phyloP scores from a whole-genome alignment of 1,140 invertebrate genomes.

The Agrypnia vestita region DNA sequence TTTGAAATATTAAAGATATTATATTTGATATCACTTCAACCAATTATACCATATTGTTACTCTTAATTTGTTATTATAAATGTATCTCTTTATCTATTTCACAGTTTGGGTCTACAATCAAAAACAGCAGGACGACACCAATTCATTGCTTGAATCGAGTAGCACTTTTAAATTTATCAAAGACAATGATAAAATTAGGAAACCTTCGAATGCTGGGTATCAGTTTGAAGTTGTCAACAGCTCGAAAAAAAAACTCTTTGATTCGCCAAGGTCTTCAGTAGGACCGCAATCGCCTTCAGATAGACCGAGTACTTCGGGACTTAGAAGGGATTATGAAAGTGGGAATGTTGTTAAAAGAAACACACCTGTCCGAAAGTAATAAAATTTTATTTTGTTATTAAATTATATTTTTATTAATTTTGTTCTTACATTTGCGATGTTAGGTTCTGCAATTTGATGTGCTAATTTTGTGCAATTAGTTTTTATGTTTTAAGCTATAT shows the following conservation, averaged over 20 bases:
- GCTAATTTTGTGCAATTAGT: too few relatives aligned
- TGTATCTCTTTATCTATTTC: constrained; percentile 37
- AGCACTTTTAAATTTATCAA: constrained; percentile 51
- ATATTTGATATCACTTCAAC: too few relatives aligned
- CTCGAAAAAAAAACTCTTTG: constrained; percentile 40
- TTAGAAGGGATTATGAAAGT: constrained; percentile 23
- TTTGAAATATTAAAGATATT: too few relatives aligned
- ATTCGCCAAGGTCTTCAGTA: constrained; percentile 29
- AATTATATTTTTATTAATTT: background rate
- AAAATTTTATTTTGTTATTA: background rate
- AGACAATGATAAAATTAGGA: constrained; percentile 45
- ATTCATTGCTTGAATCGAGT: constrained; percentile 26
- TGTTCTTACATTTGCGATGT: too few relatives aligned
- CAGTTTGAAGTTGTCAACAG: constrained; percentile 52
- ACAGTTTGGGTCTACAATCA: constrained; percentile 58
- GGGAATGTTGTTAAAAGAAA: background rate
- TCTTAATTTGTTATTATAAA: too few relatives aligned
- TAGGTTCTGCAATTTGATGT: too few relatives aligned
- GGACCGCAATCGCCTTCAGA: background rate
- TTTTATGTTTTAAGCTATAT: too few relatives aligned
- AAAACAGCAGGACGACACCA: constrained; percentile 33
- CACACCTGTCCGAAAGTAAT: background rate
- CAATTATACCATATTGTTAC: too few relatives aligned
- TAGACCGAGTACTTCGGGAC: constrained; percentile 5
- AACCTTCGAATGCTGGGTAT: constrained; percentile 54